A percentile compares a stretch with the other conserved stretches of the same genome.
Evolutionary conservation across 2,797 vertebrate genomes (phyloP).

Genomic region (Prunella strophiata): DNA sequence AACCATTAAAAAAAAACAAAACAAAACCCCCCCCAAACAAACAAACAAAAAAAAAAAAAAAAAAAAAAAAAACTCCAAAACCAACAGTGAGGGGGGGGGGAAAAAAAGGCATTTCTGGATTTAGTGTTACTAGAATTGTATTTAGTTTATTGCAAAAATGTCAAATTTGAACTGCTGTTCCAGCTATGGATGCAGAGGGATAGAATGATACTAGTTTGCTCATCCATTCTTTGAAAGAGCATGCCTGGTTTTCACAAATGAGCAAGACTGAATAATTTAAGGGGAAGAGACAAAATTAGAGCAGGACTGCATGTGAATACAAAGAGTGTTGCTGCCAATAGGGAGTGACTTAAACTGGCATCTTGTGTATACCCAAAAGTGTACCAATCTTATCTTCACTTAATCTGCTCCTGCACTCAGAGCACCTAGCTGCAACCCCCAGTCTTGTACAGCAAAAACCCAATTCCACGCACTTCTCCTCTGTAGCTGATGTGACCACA

Average conservation of each 20-base stretch:
- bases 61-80: neutral
- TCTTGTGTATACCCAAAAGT: neutral
- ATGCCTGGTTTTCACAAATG: neutral
- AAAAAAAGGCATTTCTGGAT: neutral
- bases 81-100: fast-evolving
- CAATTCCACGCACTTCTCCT: neutral
- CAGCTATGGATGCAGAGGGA: neutral
- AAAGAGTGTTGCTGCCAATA: neutral
- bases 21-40: fast-evolving
- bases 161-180: neutral
- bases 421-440: neutral
- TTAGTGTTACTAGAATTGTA: neutral
- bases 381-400: neutral
- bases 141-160: neutral
- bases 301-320: neutral
- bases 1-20: neutral
- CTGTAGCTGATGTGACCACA: neutral
- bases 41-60: neutral
- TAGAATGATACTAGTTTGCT: neutral
- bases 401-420: neutral
- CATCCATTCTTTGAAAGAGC: neutral
- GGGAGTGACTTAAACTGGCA: neutral
- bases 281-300: neutral
- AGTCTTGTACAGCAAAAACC: neutral
- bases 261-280: neutral